phyloP scores from a whole-genome alignment of 2,797 vertebrate genomes.

The Etheostoma nigrum region DNA sequence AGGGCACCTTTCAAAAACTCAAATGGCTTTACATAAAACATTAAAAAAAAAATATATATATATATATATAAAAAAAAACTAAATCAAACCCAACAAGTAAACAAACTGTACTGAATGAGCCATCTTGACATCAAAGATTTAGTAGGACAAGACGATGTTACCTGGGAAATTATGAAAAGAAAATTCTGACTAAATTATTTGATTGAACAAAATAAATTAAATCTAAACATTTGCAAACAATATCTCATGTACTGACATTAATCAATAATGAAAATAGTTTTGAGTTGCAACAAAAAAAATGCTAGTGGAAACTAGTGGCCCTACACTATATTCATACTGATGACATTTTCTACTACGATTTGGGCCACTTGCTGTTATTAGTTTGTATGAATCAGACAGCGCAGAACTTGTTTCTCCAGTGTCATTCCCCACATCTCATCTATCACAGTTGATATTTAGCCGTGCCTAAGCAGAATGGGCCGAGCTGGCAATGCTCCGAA shows the following conservation, averaged over 20 bases:
- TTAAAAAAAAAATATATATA: neutral
- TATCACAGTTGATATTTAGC: conserved; percentile 45
- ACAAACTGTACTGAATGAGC: neutral
- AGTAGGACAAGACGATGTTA: neutral
- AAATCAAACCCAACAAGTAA: neutral
- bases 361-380: neutral
- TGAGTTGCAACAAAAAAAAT: neutral
- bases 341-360: neutral
- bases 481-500: conserved; percentile 57
- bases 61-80: too few relatives aligned
- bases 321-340: neutral
- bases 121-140: neutral
- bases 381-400: neutral
- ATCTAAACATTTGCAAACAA: neutral
- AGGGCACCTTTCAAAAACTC: neutral
- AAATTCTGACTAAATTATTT: neutral
- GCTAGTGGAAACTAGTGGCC: too few relatives aligned
- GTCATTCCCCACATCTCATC: conserved; percentile 35
- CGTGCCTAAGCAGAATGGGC: conserved; percentile 25
- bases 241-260: neutral
- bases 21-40: neutral
- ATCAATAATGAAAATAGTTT: neutral
- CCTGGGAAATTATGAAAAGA: neutral
- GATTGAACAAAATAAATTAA: neutral
- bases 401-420: neutral